Evolutionary conservation across 2,113 vertebrate species (phyloP).

Genomic region (Lagenorhynchus albirostris): DNA sequence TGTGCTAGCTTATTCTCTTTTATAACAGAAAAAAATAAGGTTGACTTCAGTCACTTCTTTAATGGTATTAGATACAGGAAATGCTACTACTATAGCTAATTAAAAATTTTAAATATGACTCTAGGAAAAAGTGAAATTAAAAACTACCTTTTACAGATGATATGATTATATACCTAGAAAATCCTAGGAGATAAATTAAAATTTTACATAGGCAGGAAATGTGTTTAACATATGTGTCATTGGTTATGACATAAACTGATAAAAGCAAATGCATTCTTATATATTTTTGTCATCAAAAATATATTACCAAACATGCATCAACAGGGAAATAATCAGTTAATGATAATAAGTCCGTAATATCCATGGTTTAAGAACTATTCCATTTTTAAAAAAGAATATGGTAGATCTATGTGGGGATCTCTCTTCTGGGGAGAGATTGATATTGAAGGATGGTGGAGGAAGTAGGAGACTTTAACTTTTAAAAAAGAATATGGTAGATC

Average conservation of each 20-base stretch:
- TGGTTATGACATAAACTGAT: neutral
- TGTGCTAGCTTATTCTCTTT: neutral
- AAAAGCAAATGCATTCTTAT: neutral
- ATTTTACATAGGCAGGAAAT: neutral
- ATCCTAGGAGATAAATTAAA: neutral
- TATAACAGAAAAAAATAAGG: neutral
- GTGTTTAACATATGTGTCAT: neutral
- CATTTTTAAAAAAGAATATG: neutral
- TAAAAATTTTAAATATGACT: neutral
- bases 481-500: neutral
- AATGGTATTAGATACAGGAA: neutral
- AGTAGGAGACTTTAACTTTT: neutral
- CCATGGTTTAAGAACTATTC: neutral
- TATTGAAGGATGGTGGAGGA: too few species aligned
- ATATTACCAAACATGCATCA: neutral
- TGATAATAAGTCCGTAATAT: neutral
- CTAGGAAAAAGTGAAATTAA: neutral
- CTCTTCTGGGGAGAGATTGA: too few species aligned
- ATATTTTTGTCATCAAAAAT: neutral
- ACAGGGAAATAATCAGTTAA: neutral
- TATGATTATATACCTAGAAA: neutral
- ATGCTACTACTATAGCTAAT: neutral
- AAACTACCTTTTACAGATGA: neutral
- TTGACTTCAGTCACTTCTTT: neutral
- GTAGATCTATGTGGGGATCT: neutral